Evolutionary conservation across 2,888 invertebrate species (phyloP), one percentile per base, ranked within the genome.

Genomic region (Tineola bisselliella): DNA sequence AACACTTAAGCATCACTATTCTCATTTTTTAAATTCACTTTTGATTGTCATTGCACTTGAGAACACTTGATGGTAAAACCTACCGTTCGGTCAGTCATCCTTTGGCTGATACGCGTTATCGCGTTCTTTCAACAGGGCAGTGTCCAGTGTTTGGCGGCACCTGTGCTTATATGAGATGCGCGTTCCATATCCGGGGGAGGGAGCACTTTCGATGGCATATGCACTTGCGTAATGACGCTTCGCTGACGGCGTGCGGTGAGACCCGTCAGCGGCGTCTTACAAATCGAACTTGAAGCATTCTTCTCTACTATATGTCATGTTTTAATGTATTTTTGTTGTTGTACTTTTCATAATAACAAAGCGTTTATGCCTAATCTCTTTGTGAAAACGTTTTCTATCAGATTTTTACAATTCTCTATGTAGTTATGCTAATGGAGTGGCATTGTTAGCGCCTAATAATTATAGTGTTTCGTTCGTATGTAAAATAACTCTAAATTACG

Each of bases 11-110:
- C 13, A 43, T 48, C 48, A 48, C 48, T 48, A 15, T 15, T 48
- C 8, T 48, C 10, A 48, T 48, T 48, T 15, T 17, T 17, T 15
- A 15, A n/a, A 19, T 25, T 17, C 25, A 54, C 17, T 25, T 54
- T 19, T 54, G n/a, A 15, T 52, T 15, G 25, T 13, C 52, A 3
- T 18, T 25, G 6, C 54, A 54, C 54, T 54, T 3, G 25, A 25
- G 25, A 6, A 25, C 54, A 25, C 17, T 25, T 54, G 19, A 12
- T 17, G 11, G 10, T 25, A 25, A 63, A 69, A 84, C 87, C 77
- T 86, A 87, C 87, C 87, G 68, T 82, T 79, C 79, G 82, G 65
- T 81, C 74, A 79, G 81, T 82, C 86, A 87, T 87, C 76, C 76
- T 82, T 58, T 77, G 68, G 68, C 66, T 30, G 59, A 72, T 74